Conservation (phyloP, 1,140 invertebrate species). For the Drosophila cardini region DNA sequence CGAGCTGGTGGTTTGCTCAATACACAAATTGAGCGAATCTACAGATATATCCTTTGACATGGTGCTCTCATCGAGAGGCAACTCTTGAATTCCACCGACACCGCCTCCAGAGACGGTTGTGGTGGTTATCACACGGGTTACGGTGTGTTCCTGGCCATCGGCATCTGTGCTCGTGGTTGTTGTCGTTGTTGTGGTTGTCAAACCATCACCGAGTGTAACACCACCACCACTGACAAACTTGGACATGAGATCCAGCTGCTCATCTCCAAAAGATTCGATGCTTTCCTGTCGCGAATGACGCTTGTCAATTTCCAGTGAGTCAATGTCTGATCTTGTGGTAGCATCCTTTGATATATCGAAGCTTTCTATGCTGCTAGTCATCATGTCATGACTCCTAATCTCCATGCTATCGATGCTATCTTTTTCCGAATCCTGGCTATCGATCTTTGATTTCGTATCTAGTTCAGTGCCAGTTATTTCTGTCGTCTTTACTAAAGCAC, state of each 20-base stretch:
- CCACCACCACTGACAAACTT: conserved; percentile 80
- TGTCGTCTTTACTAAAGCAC: conserved; percentile 84
- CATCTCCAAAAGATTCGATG: conserved; percentile 85
- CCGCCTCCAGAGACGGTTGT: conserved; percentile 85
- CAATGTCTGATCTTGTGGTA: conserved; percentile 75
- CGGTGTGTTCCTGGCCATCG: conserved; percentile 83
- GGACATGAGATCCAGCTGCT: conserved; percentile 83
- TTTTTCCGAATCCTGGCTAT: conserved; percentile 79
- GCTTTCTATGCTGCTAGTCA: conserved; percentile 88
- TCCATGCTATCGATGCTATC: conserved; percentile 88
- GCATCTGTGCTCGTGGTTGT: conserved; percentile 86
- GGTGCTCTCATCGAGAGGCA: conserved; percentile 55
- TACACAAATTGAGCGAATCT: conserved; percentile 75
- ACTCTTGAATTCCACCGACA: conserved; percentile 66
- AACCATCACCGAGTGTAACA: conserved; percentile 78
- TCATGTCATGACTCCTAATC: conserved; percentile 85
- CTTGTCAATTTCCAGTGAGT: conserved; percentile 81
- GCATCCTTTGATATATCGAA: conserved; percentile 86
- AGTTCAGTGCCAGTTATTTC: conserved; percentile 85
- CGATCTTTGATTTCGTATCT: conserved; percentile 80
- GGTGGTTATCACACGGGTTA: conserved; percentile 86
- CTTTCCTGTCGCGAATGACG: conserved; percentile 86
- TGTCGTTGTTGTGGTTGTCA: conserved; percentile 85
- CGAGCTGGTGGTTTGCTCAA: conserved; percentile 87
- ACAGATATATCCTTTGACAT: conserved; percentile 80